A percentile compares a stretch with the other conserved stretches of the same genome.
These are phyloP conservation scores for Drosophila varians DNA, from an alignment of 1,140 invertebrate species.

Conservation along the genomic window DNA sequence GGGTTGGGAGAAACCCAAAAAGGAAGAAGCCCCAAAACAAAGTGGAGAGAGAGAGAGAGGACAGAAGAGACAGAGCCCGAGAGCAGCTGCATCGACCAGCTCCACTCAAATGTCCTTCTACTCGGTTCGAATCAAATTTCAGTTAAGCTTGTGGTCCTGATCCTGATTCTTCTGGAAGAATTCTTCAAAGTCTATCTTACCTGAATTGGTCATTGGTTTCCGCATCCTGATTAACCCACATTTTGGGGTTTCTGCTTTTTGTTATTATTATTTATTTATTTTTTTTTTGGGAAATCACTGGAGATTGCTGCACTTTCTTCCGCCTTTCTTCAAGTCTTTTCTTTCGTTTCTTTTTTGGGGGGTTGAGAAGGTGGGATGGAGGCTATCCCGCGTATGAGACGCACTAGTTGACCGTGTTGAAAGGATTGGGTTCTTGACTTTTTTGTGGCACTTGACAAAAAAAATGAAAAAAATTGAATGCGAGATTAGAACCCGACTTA, in stretches of 20 bases:
- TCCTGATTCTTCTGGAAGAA: neutral
- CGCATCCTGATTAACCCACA: neutral
- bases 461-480: slow-evolving; percentile 23
- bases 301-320: neutral
- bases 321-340: neutral
- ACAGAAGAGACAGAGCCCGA: neutral
- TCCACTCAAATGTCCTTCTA: slow-evolving; percentile 67
- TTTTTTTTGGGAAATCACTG: neutral
- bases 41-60: neutral
- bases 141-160: neutral
- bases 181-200: neutral
- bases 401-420: slow-evolving; percentile 4
- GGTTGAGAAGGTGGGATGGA: too few relatives aligned
- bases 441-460: slow-evolving; percentile 27
- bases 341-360: too few relatives aligned
- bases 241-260: neutral
- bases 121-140: slow-evolving; percentile 16
- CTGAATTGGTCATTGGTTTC: neutral
- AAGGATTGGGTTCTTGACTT: neutral
- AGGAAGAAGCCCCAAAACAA: neutral
- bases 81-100: neutral
- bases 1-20: neutral
- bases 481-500: neutral
- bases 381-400: too few relatives aligned
- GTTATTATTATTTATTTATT: too few relatives aligned